phyloP scores from a whole-genome alignment of 2,113 vertebrate genomes.

The Myotis lucifugus region DNA sequence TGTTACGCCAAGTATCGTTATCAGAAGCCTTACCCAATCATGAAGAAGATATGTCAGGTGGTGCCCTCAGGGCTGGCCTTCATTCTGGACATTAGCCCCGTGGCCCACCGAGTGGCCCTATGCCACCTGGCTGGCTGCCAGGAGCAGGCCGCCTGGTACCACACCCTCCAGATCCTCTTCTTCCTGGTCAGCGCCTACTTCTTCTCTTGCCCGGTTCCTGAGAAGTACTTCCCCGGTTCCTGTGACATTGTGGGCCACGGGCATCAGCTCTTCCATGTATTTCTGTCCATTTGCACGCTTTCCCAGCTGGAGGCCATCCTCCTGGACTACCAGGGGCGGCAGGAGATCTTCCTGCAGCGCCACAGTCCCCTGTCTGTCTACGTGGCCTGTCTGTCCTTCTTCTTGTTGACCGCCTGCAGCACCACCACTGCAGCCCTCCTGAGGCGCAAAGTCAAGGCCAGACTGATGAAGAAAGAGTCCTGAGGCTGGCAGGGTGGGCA shows the following conservation, averaged over 20 bases:
- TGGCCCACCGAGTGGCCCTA: constrained; percentile 89
- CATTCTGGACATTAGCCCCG: constrained; percentile 92
- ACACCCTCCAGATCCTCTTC: constrained; percentile 91
- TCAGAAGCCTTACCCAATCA: constrained; percentile 91
- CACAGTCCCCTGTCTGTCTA: constrained; percentile 86
- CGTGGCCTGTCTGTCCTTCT: constrained; percentile 87
- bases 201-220: constrained; percentile 94
- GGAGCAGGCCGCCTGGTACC: constrained; percentile 89
- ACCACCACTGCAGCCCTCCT: constrained; percentile 86
- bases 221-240: constrained; percentile 92
- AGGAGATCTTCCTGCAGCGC: constrained; percentile 84
- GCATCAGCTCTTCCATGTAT: constrained; percentile 95
- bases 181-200: constrained; percentile 92
- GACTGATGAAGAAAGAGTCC: constrained; percentile 85
- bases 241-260: constrained; percentile 94
- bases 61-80: constrained; percentile 91
- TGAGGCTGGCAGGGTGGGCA: constrained; percentile 61
- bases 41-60: constrained; percentile 93
- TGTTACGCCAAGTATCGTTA: constrained; percentile 93
- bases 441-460: constrained; percentile 83
- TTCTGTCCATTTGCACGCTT: constrained; percentile 92
- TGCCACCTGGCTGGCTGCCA: constrained; percentile 87
- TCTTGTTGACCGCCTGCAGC: constrained; percentile 86
- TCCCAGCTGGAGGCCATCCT: constrained; percentile 94
- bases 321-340: constrained; percentile 88